Conservation (phyloP, 35 echinoderm and acorn worm species). For the Antedon bifida region DNA sequence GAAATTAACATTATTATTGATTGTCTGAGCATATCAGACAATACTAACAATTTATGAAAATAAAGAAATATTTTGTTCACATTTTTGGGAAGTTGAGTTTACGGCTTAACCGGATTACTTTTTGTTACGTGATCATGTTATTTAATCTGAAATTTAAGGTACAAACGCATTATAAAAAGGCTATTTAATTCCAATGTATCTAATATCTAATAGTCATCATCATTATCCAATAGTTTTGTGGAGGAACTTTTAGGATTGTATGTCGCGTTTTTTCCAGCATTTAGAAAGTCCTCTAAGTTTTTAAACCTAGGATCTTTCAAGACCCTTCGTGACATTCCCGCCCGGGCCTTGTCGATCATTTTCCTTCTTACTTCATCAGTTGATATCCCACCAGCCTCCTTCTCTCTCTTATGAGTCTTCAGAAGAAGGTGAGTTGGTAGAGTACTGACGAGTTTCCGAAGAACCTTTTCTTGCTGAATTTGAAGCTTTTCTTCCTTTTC, state of each 20-base stretch:
- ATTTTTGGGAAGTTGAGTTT: no score
- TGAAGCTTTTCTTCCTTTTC: neutral
- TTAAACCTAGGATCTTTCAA: constrained; percentile 25
- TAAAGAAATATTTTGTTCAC: no score
- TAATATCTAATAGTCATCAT: neutral
- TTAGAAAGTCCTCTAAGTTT: constrained; percentile 21
- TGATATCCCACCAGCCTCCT: constrained; percentile 18
- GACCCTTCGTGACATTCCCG: neutral
- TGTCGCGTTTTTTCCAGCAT: neutral
- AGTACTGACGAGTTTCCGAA: constrained; percentile 29
- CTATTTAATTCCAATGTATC: no score
- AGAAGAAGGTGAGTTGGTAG: constrained; percentile 40
- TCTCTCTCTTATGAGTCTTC: constrained; percentile 37
- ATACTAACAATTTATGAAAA: no score
- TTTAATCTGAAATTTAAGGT: no score
- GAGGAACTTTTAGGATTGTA: neutral
- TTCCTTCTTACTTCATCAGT: constrained; percentile 1
- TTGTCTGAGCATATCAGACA: no score
- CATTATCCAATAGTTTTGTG: neutral
- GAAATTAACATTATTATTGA: no score
- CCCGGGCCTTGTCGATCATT: constrained; percentile 21
- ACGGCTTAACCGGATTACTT: no score
- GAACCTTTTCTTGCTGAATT: constrained; percentile 9
- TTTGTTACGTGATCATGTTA: no score
- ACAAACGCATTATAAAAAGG: no score